Conservation (phyloP, 2,888 invertebrate genomes). For the Drosophila rubida region DNA sequence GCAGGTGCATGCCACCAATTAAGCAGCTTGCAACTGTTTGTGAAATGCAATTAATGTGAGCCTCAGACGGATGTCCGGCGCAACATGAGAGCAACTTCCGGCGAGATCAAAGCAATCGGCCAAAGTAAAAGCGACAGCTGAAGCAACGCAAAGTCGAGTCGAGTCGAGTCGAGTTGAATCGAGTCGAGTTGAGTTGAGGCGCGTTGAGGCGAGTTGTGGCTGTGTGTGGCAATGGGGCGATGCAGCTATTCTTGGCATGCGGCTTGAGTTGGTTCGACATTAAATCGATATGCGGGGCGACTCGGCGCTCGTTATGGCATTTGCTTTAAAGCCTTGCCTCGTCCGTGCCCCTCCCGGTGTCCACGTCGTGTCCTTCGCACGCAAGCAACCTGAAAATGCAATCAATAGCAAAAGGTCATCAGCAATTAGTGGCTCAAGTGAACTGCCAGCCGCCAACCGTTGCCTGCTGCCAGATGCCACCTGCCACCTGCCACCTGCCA, state of each 20-base stretch:
- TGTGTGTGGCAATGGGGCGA: not conserved
- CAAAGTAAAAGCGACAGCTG: not conserved
- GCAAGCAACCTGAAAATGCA: conserved; percentile 62
- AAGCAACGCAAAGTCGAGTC: too few species aligned
- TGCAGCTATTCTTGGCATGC: conserved; percentile 30
- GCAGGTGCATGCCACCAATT: not conserved
- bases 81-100: conserved; percentile 3
- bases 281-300: conserved; percentile 49
- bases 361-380: conserved; percentile 47
- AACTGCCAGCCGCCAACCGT: conserved; percentile 1
- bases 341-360: not conserved
- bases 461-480: conserved; percentile 3
- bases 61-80: conserved; percentile 7
- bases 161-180: too few species aligned
- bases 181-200: too few species aligned
- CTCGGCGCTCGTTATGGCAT: conserved; percentile 11
- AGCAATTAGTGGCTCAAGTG: conserved; percentile 60
- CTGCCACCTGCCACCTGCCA: conserved; percentile 3
- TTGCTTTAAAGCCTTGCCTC: conserved; percentile 4
- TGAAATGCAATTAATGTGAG: conserved; percentile 7
- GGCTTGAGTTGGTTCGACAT: conserved; percentile 23
- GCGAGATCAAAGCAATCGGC: not conserved
- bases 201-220: too few species aligned
- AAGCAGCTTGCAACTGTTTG: conserved; percentile 10
- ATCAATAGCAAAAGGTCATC: conserved; percentile 71